Evolutionary conservation across 2,113 vertebrate genomes (phyloP).

Genomic region (Tautogolabrus adspersus): DNA sequence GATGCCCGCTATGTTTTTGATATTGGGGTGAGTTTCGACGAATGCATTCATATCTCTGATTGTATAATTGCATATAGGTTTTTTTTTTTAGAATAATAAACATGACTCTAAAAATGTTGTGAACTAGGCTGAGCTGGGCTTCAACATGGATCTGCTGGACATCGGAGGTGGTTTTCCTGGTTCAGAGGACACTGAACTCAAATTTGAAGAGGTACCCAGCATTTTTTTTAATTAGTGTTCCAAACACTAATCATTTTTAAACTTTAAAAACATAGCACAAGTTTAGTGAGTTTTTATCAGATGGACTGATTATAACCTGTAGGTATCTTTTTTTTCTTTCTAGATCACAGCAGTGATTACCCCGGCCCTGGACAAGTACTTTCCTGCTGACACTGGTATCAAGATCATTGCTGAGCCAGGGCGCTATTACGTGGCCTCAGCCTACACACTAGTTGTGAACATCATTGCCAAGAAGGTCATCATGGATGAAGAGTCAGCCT

Average conservation of each 20-base stretch:
- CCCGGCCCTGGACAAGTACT: conserved; percentile 94
- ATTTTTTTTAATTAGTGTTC: not conserved
- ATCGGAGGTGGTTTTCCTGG: conserved; percentile 98
- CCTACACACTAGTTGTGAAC: conserved; percentile 94
- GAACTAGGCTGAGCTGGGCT: conserved; percentile 90
- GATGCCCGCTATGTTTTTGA: conserved; percentile 96
- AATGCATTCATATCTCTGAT: not conserved
- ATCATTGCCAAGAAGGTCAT: conserved; percentile 98
- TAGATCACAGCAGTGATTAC: conserved; percentile 94
- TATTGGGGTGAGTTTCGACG: conserved; percentile 89
- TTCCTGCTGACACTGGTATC: conserved; percentile 89
- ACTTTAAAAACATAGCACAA: too few relatives aligned
- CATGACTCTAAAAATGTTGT: not conserved
- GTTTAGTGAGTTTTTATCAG: not conserved
- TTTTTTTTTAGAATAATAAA: not conserved
- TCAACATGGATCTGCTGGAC: conserved; percentile 93
- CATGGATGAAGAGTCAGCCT: conserved; percentile 88
- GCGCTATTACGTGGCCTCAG: conserved; percentile 96
- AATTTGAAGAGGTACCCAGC: conserved; percentile 93
- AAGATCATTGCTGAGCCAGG: conserved; percentile 95
- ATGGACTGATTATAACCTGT: not conserved
- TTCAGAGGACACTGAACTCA: conserved; percentile 93
- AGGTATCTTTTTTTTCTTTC: not conserved
- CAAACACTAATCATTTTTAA: too few relatives aligned
- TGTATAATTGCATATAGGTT: not conserved